Conservation (phyloP, 2,888 invertebrate genomes). For the Pollenia griseotomentosa region DNA sequence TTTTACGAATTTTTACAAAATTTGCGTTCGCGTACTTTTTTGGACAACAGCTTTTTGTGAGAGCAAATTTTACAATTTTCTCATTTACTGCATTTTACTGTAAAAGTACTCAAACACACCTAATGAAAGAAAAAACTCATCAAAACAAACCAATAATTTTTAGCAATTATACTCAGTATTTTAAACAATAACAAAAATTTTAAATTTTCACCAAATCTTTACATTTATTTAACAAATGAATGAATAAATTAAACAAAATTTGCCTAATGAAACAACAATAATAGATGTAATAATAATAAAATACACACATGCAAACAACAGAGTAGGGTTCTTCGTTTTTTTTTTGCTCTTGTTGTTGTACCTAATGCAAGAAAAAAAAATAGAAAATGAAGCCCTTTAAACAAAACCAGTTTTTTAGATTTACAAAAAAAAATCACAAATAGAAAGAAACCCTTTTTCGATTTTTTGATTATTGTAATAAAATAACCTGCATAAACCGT, state of each 20-base stretch:
- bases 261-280: slow-evolving; percentile 66
- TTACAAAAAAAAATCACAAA: slow-evolving; percentile 55
- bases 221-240: neutral
- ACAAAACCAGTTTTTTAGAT: slow-evolving; percentile 38
- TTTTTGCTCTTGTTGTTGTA: too few relatives aligned
- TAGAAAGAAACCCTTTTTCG: slow-evolving; percentile 64
- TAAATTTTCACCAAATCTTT: too few relatives aligned
- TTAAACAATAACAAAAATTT: too few relatives aligned
- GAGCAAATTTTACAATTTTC: too few relatives aligned
- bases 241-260: slow-evolving; percentile 58
- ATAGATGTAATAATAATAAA: slow-evolving; percentile 51
- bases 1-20: too few relatives aligned
- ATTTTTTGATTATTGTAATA: slow-evolving; percentile 23
- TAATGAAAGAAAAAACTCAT: too few relatives aligned
- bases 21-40: too few relatives aligned
- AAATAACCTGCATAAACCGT: slow-evolving; percentile 73
- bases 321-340: neutral
- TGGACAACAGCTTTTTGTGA: too few relatives aligned
- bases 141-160: too few relatives aligned
- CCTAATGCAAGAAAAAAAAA: neutral
- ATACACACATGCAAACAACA: neutral
- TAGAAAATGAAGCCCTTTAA: slow-evolving; percentile 1
- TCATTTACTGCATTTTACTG: too few relatives aligned
- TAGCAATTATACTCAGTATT: too few relatives aligned
- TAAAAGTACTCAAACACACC: too few relatives aligned